A percentile compares a stretch with the other conserved stretches of the same genome.
These are phyloP conservation scores for Onychomys arenicola DNA, from an alignment of 2,797 vertebrate genomes.

Conservation along the genomic window DNA sequence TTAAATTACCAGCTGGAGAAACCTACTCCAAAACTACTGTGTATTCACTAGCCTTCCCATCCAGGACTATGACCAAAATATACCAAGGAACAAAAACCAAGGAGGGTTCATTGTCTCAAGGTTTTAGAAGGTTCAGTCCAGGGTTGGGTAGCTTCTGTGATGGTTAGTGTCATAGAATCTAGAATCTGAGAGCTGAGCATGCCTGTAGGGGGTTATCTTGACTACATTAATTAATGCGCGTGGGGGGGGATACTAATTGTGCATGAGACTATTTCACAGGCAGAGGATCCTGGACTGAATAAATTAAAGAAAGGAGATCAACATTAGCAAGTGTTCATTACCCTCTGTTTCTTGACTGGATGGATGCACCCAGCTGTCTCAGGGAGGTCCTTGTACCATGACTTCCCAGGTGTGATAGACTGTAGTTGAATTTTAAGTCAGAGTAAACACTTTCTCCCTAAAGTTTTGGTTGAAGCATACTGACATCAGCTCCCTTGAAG, in stretches of 20 bases:
- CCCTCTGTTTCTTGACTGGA: neutral
- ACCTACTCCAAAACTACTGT: neutral
- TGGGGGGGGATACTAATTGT: neutral
- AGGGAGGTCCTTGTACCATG: neutral
- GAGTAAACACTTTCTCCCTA: neutral
- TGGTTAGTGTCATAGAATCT: neutral
- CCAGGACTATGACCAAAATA: neutral
- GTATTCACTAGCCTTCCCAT: neutral
- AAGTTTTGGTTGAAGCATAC: neutral
- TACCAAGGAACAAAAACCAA: neutral
- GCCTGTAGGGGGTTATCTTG: neutral
- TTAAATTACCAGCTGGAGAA: neutral
- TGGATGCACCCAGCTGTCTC: too few species aligned
- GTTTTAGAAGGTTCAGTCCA: neutral
- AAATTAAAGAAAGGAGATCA: neutral
- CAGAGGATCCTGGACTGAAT: neutral
- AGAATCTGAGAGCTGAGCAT: neutral
- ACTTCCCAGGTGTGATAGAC: too few species aligned
- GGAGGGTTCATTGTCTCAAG: neutral
- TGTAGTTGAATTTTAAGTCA: neutral
- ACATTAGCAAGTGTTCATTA: neutral
- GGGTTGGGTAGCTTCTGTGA: neutral
- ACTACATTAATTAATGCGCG: neutral
- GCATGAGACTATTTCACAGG: neutral
- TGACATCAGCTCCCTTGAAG: neutral